Base-by-base conservation (phyloP, 2,113 vertebrate genomes). In the Gasterosteus nipponicus region DNA sequence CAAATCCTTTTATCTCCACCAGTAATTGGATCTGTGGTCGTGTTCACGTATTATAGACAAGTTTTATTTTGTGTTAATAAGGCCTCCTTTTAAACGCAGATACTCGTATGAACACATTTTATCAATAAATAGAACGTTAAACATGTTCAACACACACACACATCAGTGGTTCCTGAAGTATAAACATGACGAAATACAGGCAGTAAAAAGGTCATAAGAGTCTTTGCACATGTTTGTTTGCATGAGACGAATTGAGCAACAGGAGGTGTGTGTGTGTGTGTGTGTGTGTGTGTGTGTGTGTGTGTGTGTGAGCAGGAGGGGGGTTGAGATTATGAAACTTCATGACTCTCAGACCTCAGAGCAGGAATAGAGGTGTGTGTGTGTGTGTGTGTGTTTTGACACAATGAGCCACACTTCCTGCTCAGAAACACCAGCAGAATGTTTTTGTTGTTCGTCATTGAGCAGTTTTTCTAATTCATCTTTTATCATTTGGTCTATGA, bases 291-390 rank as follows among this genome's bases (percentile, higher is more conserved):
- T 51, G 51, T 66, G 63, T 63, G 69, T 56, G 71, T 59, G 66
- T 49, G 57, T 2, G 35, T 42, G 3, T 6, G 38, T 77, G 80
- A 82, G 49, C 78, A 77, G 78, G 54, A 59, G 64, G 81, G 56
- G 78, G 75, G 35, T 8, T 16, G 69, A 75, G 39, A 80, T 89
- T 86, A 83, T 78, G 84, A 87, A 89, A 88, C 78, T 68, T 78
- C 54, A 69, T 41, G 67, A 31, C 65, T 54, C 15, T 53, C n/a
- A n/a, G 77, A 80, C 67, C 54, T 54, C 56, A 35, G 10, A 51
- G 54, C 44, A 56, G 38, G 16, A 67, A 68, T 14, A 42, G 56
- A 56, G 65, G 56, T 69, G 60, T 65, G 56, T 64, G 42, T 61
- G 73, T 62, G 75, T 75, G 41, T 62, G 51, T 62, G 29, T 67